phyloP scores from a whole-genome alignment of 1,140 invertebrate species.

The Drosophila quadrilineata region DNA sequence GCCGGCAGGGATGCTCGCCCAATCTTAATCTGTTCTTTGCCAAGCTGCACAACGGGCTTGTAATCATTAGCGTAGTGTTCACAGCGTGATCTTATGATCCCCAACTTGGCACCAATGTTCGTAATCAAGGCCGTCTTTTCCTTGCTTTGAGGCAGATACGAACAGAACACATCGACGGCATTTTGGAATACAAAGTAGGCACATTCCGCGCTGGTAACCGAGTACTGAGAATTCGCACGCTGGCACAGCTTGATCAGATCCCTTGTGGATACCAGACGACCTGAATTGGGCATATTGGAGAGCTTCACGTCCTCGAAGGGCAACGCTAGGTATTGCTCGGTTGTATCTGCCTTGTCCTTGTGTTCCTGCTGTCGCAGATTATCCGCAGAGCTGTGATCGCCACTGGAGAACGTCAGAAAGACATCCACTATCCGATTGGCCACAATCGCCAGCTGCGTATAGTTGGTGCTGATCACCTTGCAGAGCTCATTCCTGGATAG shows the following conservation, averaged over 20 bases:
- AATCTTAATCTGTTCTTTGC: conserved; percentile 81
- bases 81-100: conserved; percentile 91
- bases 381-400: conserved; percentile 83
- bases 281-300: conserved; percentile 62
- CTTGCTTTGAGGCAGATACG: conserved; percentile 82
- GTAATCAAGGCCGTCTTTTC: conserved; percentile 86
- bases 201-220: conserved; percentile 88
- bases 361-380: conserved; percentile 81
- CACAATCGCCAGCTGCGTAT: conserved; percentile 88
- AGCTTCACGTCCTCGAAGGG: conserved; percentile 62
- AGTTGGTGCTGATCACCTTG: conserved; percentile 86
- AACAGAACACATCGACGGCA: conserved; percentile 95
- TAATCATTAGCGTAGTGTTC: conserved; percentile 90
- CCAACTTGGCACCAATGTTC: conserved; percentile 90
- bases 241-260: conserved; percentile 97
- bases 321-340: conserved; percentile 60
- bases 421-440: conserved; percentile 90
- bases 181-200: conserved; percentile 92
- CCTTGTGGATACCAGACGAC: conserved; percentile 88
- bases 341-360: conserved; percentile 64
- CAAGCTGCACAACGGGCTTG: conserved; percentile 87
- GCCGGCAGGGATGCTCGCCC: conserved; percentile 83
- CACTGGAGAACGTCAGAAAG: conserved; percentile 90
- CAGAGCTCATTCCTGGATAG: conserved; percentile 88
- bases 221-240: conserved; percentile 88